Evolutionary conservation across 2,888 invertebrate species (phyloP).

Genomic region (Tetranychus piercei): DNA sequence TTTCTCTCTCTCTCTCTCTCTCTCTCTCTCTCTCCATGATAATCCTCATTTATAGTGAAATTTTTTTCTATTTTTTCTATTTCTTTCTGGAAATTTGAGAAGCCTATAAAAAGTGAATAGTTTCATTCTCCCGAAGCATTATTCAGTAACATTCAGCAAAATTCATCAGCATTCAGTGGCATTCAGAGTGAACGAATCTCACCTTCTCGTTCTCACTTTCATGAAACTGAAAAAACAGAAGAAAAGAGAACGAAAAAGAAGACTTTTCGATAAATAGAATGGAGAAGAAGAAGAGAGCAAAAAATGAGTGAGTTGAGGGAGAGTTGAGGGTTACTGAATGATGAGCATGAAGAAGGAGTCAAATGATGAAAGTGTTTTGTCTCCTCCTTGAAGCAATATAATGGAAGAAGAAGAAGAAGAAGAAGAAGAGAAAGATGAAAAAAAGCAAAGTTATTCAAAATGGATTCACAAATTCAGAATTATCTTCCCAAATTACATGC

Average conservation of each 20-base stretch:
- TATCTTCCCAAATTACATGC: constrained; percentile 11
- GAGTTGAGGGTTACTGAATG: not conserved
- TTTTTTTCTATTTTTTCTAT: not conserved
- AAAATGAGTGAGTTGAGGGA: not conserved
- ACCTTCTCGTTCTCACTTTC: not conserved
- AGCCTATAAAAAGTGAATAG: not conserved
- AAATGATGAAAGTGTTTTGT: not conserved
- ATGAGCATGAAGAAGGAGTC: not conserved
- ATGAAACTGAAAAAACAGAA: not conserved
- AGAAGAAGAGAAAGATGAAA: not conserved
- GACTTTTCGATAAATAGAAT: constrained; percentile 1
- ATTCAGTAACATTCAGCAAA: not conserved
- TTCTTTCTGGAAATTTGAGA: not conserved
- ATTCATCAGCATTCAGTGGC: too few relatives aligned
- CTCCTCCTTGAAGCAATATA: constrained; percentile 1
- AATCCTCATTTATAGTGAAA: constrained; percentile 3
- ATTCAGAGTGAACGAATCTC: not conserved
- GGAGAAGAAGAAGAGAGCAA: not conserved
- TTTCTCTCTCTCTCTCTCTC: not conserved
- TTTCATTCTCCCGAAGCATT: not conserved
- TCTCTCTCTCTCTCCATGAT: not conserved
- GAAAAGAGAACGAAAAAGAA: not conserved
- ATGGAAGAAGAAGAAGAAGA: not conserved
- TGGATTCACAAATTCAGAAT: constrained; percentile 1
- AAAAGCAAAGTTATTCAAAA: not conserved